Evolutionary conservation across 2,797 vertebrate species (phyloP), one percentile per base, ranked within the genome.

Genomic region (Chrosomus eos): DNA sequence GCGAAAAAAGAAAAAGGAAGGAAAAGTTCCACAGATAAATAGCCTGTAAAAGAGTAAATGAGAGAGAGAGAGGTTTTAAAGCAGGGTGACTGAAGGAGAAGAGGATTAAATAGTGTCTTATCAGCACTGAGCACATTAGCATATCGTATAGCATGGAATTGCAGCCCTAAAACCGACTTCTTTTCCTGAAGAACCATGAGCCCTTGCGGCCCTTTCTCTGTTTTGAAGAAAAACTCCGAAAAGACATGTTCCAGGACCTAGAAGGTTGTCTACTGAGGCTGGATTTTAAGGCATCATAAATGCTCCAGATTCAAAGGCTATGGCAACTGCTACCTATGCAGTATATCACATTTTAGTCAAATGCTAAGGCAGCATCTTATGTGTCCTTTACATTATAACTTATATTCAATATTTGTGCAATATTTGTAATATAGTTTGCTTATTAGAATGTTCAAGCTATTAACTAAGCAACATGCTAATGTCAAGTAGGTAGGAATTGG

Each of bases 31-130:
- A 62, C 70, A 84, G 83, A 79, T 33, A 82, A 82, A 84, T 80
- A 86, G 77, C 28, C n/a, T 11, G 67, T 80, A 74, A 74, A 80
- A 74, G 62, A 76, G 53, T 76, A 73, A 85, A 85, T 76, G 76
- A 73, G 62, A 72, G 74, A 45, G 67, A 70, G 71, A 72, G 33
- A 58, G 81, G 86, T 58, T 74, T 83, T 67, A 80, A 80, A 73
- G 72, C 71, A 77, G 86, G 76, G 60, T 67, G 82, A 85, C 83
- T 84, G 66, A 87, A 91, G 90, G 92, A 92, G 90, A 90, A 92
- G 33, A 88, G 94, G 94, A 95, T 95, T 95, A 94, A 95, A 94
- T 94, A 93, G 92, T 91, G 91, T 92, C 91, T 94, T 95, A 94
- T 95, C 94, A 93, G 92, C 90, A 89, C 90, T 92, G 93, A 92